phyloP scores from a whole-genome alignment of 1,140 invertebrate species.

The Musca vetustissima region DNA sequence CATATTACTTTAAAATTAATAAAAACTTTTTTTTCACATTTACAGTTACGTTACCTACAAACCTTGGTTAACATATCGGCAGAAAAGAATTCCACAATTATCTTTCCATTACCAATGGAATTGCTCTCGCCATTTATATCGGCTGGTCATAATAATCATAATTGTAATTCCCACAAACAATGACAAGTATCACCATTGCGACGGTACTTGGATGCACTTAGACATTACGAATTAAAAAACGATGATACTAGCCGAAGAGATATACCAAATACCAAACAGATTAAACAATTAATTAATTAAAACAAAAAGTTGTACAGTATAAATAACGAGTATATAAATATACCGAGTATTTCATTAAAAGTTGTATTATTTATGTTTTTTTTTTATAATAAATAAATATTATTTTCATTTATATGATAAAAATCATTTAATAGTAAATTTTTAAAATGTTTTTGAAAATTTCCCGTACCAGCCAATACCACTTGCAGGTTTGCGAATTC shows the following conservation, averaged over 20 bases:
- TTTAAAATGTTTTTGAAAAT: constrained; percentile 7
- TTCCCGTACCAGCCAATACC: neutral
- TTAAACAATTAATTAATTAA: neutral
- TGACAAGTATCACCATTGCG: constrained; percentile 25
- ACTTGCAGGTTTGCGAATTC: neutral
- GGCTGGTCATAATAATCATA: neutral
- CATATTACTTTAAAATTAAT: neutral
- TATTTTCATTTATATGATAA: neutral
- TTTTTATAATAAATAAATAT: constrained; percentile 23
- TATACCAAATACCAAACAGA: neutral
- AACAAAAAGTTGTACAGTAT: too few species aligned
- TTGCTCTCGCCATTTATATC: constrained; percentile 57
- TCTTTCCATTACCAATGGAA: constrained; percentile 86
- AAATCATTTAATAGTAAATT: neutral
- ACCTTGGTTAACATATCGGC: constrained; percentile 86
- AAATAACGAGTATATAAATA: neutral
- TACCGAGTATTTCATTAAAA: neutral
- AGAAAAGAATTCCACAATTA: constrained; percentile 91
- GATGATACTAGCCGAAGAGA: neutral
- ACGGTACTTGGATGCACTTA: constrained; percentile 23
- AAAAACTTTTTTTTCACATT: constrained; percentile 27
- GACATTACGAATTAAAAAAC: constrained; percentile 22
- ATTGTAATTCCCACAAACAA: neutral
- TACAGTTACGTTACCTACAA: constrained; percentile 66
- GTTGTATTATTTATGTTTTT: neutral